A percentile compares a stretch with the other conserved stretches of the same genome.
These are phyloP conservation scores for Brevimyrus niger DNA, from an alignment of 2,113 vertebrate genomes.

Conservation along the genomic window DNA sequence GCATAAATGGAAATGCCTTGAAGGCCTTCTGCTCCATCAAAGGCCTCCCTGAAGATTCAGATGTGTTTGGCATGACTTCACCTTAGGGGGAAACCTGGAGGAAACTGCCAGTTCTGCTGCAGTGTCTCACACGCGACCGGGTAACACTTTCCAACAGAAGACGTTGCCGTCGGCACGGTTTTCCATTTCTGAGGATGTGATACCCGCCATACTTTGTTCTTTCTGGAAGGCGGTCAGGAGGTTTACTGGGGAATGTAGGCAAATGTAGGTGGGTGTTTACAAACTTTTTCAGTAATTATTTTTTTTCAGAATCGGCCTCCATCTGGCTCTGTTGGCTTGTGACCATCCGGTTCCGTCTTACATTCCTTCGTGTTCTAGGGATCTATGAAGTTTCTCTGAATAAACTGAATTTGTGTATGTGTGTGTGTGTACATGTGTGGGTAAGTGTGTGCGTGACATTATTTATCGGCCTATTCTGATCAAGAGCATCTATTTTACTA, in stretches of 20 bases:
- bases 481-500: not conserved
- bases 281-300: conserved; percentile 5
- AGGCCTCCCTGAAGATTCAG: not conserved
- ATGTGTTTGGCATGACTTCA: not conserved
- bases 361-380: not conserved
- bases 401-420: not conserved
- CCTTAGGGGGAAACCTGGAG: not conserved
- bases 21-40: not conserved
- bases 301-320: not conserved
- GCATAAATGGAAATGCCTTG: not conserved
- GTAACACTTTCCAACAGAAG: not conserved
- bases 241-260: not conserved
- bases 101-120: not conserved
- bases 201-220: not conserved
- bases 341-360: not conserved
- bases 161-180: not conserved
- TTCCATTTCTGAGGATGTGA: not conserved
- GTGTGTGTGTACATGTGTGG: not conserved
- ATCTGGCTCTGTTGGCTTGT: not conserved
- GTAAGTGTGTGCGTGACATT: not conserved
- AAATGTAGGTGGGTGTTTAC: conserved; percentile 3
- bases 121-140: not conserved
- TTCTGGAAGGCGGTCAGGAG: not conserved
- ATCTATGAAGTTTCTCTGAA: not conserved
- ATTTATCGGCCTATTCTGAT: not conserved